Evolutionary conservation across 2,797 vertebrate species (phyloP), one percentile per base, ranked within the genome.

Genomic region (Protonibea diacanthus): DNA sequence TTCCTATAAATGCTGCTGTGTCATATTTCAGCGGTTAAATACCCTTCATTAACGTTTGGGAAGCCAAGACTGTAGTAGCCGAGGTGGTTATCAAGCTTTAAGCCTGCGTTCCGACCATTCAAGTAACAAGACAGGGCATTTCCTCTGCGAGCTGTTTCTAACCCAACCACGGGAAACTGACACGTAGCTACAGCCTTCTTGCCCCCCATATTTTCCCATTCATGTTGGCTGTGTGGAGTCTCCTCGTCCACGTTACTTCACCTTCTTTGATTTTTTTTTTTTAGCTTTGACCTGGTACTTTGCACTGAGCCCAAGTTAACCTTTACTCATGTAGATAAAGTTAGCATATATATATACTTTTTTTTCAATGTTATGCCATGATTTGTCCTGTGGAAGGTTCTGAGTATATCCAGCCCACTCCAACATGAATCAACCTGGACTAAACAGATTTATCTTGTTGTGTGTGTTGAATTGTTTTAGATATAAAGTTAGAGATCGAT

Each of bases 121-220:
- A 21, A 65, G 18, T 12, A 62, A 47, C 20, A 63, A 60, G 66
- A 18, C 23, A 2, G 18, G 13, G 59, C 68, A 23, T 48, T 58
- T 71, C 67, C 29, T 12, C 51, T 0, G 25, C 42, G 60, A 67
- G 64, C 73, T 44, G 69, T 63, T 79, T 42, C 2, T 45, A 65
- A 73, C 12, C 78, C 81, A 67, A 81, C 82, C 82, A 82, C 42
- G 65, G 69, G 58, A 83, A 92, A 95, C 77, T 94, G 94, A 95
- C 94, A 95, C 94, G 94, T 95, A 90, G 90, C 88, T 88, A 11
- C 67, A 84, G 53, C 80, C 75, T 78, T 76, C 45, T 27, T 66
- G 66, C 60, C 77, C 82, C 33, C 74, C 69, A 5, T 80, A 76
- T 80, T 76, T 80, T 80, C 66, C 29, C 74, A 62, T 38, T 82